Evolutionary conservation across 2,888 invertebrate genomes (phyloP).

Genomic region (Tigriopus californicus): DNA sequence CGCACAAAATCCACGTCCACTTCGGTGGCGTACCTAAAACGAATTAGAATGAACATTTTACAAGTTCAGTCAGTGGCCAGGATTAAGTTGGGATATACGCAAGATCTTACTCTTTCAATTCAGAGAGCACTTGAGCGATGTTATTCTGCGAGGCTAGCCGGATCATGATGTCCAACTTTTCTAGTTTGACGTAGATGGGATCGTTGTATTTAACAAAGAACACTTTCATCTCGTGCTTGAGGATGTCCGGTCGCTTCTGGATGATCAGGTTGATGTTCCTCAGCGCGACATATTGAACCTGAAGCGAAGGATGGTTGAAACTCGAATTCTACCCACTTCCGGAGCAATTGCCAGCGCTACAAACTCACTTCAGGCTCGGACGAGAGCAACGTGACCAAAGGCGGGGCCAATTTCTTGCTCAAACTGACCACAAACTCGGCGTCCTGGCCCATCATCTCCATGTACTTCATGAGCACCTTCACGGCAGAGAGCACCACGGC

Average conservation of each 20-base stretch:
- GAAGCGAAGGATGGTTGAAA: constrained; percentile 28
- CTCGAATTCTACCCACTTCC: neutral
- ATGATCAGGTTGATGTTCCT: constrained; percentile 97
- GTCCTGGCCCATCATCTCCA: constrained; percentile 87
- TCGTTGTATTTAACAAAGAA: constrained; percentile 99
- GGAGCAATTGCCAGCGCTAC: constrained; percentile 18
- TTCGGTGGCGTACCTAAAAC: constrained; percentile 64
- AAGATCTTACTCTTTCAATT: constrained; percentile 43
- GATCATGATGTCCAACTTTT: constrained; percentile 98
- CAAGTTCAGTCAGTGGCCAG: too few species aligned
- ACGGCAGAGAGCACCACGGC: constrained; percentile 96
- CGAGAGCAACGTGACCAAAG: constrained; percentile 85
- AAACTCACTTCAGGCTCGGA: constrained; percentile 65
- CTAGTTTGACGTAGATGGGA: constrained; percentile 97
- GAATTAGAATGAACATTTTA: neutral
- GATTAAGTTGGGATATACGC: neutral
- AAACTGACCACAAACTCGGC: constrained; percentile 82
- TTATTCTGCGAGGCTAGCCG: constrained; percentile 91
- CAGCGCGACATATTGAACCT: constrained; percentile 84
- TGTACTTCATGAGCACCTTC: constrained; percentile 92
- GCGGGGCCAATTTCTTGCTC: constrained; percentile 95
- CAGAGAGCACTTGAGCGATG: constrained; percentile 92
- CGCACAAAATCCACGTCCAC: constrained; percentile 99
- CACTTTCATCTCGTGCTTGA: constrained; percentile 99
- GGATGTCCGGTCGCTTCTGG: constrained; percentile 92